Percentiles rank a stretch among this genome's conserved stretches.
phyloP scores from a whole-genome alignment of 1,140 invertebrate genomes.

The Maniola jurtina region DNA sequence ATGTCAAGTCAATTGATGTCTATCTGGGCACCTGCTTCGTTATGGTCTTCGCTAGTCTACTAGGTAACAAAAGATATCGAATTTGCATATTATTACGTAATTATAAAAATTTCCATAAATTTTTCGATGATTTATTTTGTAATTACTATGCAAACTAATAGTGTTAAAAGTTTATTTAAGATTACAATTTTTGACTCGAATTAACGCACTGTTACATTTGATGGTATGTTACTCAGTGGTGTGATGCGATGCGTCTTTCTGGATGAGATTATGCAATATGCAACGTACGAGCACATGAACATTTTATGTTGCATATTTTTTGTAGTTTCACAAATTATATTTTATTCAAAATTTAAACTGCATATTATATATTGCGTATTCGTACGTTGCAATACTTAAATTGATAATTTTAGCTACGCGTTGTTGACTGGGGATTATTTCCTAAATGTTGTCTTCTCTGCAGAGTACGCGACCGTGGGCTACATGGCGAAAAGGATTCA shows the following conservation, averaged over 20 bases:
- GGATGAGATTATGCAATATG: not conserved
- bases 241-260: slow-evolving; percentile 29
- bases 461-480: slow-evolving; percentile 96
- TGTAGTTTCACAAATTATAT: too few species aligned
- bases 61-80: slow-evolving; percentile 82
- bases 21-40: slow-evolving; percentile 98
- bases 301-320: too few species aligned
- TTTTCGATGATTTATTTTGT: not conserved
- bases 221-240: not conserved
- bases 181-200: not conserved
- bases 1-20: slow-evolving; percentile 99
- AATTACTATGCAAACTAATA: not conserved
- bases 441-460: slow-evolving; percentile 33
- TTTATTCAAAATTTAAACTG: too few species aligned
- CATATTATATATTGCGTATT: too few species aligned
- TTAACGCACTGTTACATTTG: not conserved
- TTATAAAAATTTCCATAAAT: not conserved
- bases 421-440: not conserved
- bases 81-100: not conserved
- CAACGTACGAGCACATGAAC: too few species aligned
- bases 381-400: not conserved
- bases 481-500: slow-evolving; percentile 97
- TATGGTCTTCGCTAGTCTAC: slow-evolving; percentile 96
- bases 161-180: too few species aligned
- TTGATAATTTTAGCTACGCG: not conserved